Conservation (phyloP, 2,113 vertebrate genomes). For the Gobius niger region DNA sequence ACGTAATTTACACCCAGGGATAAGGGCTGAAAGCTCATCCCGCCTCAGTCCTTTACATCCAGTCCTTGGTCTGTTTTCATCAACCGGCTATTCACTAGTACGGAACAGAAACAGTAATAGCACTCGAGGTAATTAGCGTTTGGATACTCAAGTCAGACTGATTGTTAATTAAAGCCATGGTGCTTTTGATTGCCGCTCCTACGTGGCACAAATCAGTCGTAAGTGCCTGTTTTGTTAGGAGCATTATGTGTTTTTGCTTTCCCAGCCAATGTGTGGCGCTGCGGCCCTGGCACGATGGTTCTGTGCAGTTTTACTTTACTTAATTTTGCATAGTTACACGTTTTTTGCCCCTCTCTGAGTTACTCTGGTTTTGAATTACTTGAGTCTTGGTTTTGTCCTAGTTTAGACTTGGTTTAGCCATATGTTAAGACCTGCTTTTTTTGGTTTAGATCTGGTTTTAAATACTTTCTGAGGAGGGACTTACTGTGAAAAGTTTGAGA, state of each 20-base stretch:
- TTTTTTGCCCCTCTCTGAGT: no score
- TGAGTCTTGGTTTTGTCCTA: no score
- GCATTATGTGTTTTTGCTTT: background rate
- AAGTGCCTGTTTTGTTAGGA: constrained; percentile 17
- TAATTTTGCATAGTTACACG: no score
- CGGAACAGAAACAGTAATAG: constrained; percentile 44
- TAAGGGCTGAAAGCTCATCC: constrained; percentile 55
- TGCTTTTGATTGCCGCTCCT: constrained; percentile 51
- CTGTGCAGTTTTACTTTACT: no score
- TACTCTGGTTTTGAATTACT: no score
- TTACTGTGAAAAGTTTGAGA: no score
- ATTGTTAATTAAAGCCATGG: constrained; percentile 55
- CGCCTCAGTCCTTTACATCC: constrained; percentile 40
- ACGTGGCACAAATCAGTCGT: constrained; percentile 28
- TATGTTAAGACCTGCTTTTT: no score
- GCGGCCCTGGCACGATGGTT: no score
- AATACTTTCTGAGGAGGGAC: no score
- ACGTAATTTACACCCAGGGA: constrained; percentile 58
- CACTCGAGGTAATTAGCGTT: constrained; percentile 58
- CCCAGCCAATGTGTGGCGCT: no score
- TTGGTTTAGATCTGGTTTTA: no score
- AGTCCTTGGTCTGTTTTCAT: constrained; percentile 46
- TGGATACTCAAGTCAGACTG: constrained; percentile 44
- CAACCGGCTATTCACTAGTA: constrained; percentile 44
- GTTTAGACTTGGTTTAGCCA: no score